These are phyloP conservation scores for Antheraea mylitta DNA, from an alignment of 1,140 invertebrate genomes.

Conservation along the genomic window DNA sequence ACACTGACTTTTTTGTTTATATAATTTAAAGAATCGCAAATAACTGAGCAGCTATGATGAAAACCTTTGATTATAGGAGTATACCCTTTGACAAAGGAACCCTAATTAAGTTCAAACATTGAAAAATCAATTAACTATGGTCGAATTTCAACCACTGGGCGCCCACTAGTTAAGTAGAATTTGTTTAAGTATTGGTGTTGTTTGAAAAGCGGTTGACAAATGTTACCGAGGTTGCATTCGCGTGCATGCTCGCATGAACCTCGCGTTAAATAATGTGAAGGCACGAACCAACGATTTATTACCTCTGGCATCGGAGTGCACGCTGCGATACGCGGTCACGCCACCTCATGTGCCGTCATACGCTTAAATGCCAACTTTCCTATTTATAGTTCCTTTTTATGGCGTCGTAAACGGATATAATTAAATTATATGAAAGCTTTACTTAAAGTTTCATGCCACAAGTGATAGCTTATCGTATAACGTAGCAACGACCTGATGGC, in stretches of 20 bases:
- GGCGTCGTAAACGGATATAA: constrained; percentile 22
- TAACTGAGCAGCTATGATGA: no score
- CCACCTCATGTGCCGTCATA: constrained; percentile 12
- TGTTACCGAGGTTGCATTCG: constrained; percentile 14
- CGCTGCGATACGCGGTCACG: constrained; percentile 19
- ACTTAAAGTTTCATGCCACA: not conserved
- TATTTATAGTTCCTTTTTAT: constrained; percentile 26
- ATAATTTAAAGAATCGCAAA: no score
- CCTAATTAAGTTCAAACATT: no score
- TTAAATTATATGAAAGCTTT: constrained; percentile 21
- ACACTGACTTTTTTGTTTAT: no score
- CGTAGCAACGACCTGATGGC: not conserved
- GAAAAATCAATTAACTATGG: no score
- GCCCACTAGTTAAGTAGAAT: not conserved
- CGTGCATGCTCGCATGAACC: constrained; percentile 2
- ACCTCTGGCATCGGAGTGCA: not conserved
- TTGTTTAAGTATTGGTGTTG: not conserved
- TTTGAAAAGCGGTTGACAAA: constrained; percentile 21
- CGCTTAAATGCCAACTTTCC: constrained; percentile 10
- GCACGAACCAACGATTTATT: constrained; percentile 25
- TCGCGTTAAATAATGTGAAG: constrained; percentile 28
- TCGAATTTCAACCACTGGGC: no score
- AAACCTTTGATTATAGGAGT: no score
- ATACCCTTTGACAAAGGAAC: no score
- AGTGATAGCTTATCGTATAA: constrained; percentile 1